phyloP scores from a whole-genome alignment of 53 echinoderm and acorn worm species.

The Paracentrotus lividus region DNA sequence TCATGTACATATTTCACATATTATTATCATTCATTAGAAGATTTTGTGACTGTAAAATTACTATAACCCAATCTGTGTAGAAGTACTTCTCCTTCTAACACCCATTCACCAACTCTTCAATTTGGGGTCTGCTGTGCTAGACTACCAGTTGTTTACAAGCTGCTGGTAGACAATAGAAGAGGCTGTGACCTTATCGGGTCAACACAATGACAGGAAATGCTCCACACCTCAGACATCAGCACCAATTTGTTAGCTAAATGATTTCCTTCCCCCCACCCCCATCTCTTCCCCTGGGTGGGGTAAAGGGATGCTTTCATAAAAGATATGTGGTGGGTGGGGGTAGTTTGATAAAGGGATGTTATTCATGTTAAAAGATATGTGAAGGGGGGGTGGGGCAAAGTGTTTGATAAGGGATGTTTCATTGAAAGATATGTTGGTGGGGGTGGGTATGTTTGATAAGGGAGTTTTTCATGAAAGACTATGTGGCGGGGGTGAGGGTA shows the following conservation, averaged over 20 bases:
- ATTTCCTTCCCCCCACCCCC: slow-evolving; percentile 13
- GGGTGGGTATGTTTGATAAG: too few relatives aligned
- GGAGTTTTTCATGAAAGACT: too few relatives aligned
- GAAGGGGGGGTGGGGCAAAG: too few relatives aligned
- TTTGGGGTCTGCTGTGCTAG: not conserved
- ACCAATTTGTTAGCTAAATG: slow-evolving; percentile 60
- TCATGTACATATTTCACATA: not conserved
- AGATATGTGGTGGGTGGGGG: slow-evolving; percentile 1
- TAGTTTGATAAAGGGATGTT: too few relatives aligned
- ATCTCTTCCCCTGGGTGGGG: not conserved
- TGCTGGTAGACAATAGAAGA: slow-evolving; percentile 32
- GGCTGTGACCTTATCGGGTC: slow-evolving; percentile 64
- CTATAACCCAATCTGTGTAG: not conserved
- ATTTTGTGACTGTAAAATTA: not conserved
- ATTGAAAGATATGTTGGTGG: too few relatives aligned
- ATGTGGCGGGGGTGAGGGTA: too few relatives aligned
- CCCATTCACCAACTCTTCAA: not conserved
- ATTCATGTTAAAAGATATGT: too few relatives aligned
- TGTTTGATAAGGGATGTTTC: too few relatives aligned
- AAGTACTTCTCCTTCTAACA: not conserved
- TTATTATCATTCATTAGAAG: not conserved
- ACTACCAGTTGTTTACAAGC: slow-evolving; percentile 45
- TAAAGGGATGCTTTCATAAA: not conserved
- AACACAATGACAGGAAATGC: slow-evolving; percentile 56
- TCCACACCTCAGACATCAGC: slow-evolving; percentile 35